Percentiles rank a stretch among this genome's conserved stretches.
phyloP scores from a whole-genome alignment of 2,113 vertebrate species.

The Brachionichthys hirsutus region DNA sequence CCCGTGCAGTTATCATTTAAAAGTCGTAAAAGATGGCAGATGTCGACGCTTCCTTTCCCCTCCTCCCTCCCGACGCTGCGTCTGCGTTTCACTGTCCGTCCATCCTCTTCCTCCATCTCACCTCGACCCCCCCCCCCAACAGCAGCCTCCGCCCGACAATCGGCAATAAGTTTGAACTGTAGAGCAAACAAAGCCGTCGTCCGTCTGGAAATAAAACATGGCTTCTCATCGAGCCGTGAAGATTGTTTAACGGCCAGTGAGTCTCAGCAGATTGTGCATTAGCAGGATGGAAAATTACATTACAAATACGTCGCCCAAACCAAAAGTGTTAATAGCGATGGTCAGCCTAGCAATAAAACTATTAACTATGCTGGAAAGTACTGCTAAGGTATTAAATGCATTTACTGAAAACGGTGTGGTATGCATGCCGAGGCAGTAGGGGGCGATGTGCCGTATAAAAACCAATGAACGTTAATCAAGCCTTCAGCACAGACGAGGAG shows the following conservation, averaged over 20 bases:
- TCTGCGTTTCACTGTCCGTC: constrained; percentile 3
- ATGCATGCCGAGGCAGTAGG: no score
- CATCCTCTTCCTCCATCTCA: constrained; percentile 3
- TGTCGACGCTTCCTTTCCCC: background rate
- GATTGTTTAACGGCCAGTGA: constrained; percentile 17
- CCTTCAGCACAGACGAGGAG: no score
- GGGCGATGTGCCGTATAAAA: no score
- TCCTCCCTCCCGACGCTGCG: background rate
- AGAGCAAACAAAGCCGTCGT: constrained; percentile 19
- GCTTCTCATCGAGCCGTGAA: constrained; percentile 12
- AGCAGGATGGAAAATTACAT: no score
- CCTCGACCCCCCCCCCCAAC: constrained; percentile 2
- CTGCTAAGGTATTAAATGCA: no score
- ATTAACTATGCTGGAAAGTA: no score
- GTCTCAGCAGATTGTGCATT: constrained; percentile 18
- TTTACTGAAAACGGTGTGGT: no score
- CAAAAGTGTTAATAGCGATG: no score
- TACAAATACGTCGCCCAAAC: no score
- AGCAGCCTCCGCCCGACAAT: constrained; percentile 9
- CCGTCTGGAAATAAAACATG: constrained; percentile 30
- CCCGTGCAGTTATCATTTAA: constrained; percentile 49
- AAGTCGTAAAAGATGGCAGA: constrained; percentile 55
- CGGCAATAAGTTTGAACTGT: constrained; percentile 29
- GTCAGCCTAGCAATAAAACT: no score
- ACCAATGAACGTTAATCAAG: no score